Evolutionary conservation across 2,797 vertebrate genomes (phyloP), one percentile per base, ranked within the genome.

Genomic region (Trachurus trachurus): DNA sequence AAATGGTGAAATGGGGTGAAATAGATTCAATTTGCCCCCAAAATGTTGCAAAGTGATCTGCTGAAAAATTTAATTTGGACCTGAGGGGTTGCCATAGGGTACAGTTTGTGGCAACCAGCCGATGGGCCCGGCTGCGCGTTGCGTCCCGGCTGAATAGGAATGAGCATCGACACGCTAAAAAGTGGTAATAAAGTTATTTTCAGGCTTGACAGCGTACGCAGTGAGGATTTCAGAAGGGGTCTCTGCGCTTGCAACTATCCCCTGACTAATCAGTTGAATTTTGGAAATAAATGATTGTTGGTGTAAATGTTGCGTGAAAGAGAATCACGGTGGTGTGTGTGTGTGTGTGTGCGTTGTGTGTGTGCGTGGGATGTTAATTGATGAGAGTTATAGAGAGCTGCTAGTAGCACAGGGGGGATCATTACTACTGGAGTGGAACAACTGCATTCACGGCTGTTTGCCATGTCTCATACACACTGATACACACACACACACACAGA

Each of bases 321-420:
- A 92, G 91, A 93, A 88, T 83, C 85, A 86, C 84, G 76, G 57
- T 52, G 52, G 21, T 76, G 62, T 57, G 78, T 54, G 22, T 80
- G 70, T 65, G 54, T 73, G 52, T 66, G 71, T 72, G 71, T 81
- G 66, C 71, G 58, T 78, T 60, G 66, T 56, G 61, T 12, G 11
- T 42, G 54, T 22, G 53, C 8, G 54, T 57, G 7, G 87, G 91
- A 93, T 93, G 94, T 94, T 96, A 96, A 96, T 95, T 96, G 95
- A 96, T 95, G 95, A 95, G 93, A 92, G 91, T 95, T 96, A 95
- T 94, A 93, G 93, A 93, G 92, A 92, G 90, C 92, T 94, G 93
- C 92, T 92, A 88, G 90, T 92, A 92, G 93, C 93, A 94, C 94
- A 92, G 79, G 92, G 95, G 92, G 94, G 90, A 95, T 96, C 95